These are phyloP conservation scores for Caenorhabditis doughertyi DNA, from an alignment of 2,888 invertebrate genomes.

Conservation along the genomic window DNA sequence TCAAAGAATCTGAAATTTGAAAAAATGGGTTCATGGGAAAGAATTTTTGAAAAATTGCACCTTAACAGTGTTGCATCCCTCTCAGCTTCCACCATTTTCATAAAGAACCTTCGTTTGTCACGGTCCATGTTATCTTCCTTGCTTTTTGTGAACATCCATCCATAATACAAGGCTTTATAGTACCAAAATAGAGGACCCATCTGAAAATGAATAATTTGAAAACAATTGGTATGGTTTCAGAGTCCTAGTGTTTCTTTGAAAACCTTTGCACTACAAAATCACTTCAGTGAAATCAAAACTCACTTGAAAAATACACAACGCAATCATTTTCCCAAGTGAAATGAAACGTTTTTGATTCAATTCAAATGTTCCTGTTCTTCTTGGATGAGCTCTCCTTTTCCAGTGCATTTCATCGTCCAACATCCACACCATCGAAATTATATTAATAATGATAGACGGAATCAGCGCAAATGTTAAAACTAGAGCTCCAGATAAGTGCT, in stretches of 20 bases:
- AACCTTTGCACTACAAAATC: background rate
- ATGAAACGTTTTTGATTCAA: conserved; percentile 38
- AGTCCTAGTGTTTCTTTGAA: no score
- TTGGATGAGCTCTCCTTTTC: conserved; percentile 33
- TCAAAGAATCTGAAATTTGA: conserved; percentile 63
- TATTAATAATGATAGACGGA: conserved; percentile 72
- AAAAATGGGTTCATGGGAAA: background rate
- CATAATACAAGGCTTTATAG: conserved; percentile 68
- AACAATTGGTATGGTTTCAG: no score
- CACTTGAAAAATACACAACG: conserved; percentile 64
- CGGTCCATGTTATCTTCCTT: conserved; percentile 20
- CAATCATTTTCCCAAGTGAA: conserved; percentile 32
- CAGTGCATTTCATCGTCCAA: conserved; percentile 63
- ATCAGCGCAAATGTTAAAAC: conserved; percentile 63
- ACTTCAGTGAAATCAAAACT: background rate
- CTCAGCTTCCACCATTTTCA: conserved; percentile 75
- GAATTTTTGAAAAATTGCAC: background rate
- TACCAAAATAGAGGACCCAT: conserved; percentile 75
- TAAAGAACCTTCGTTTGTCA: conserved; percentile 60
- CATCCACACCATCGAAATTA: conserved; percentile 71
- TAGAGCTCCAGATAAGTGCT: conserved; percentile 56
- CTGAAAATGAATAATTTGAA: conserved; percentile 51
- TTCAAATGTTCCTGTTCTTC: conserved; percentile 40
- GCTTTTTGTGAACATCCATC: conserved; percentile 42
- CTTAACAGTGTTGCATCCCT: conserved; percentile 75